Evolutionary conservation across 1,140 invertebrate genomes (phyloP).

Genomic region (Drosophila nigromelanica): DNA sequence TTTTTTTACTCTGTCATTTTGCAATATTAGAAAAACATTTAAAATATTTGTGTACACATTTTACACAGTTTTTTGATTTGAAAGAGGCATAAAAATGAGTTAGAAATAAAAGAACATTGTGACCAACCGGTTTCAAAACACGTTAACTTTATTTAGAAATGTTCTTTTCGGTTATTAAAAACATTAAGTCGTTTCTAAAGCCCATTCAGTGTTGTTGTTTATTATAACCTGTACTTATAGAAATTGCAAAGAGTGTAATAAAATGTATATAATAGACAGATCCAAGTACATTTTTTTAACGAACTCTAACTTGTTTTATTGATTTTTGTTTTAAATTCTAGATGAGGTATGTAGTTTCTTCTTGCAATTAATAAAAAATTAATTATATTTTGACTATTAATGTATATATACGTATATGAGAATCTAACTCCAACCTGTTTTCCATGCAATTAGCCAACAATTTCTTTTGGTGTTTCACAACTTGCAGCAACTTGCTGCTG

Average conservation of each 20-base stretch:
- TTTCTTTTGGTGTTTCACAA: conserved; percentile 1
- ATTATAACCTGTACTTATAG: no score
- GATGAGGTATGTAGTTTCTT: no score
- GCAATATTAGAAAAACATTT: background rate
- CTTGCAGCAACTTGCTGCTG: conserved; percentile 7
- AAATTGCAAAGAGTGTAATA: no score
- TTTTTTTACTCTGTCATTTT: no score
- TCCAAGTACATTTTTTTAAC: no score
- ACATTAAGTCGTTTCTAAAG: background rate
- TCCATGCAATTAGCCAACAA: conserved; percentile 6
- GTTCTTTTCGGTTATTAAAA: background rate
- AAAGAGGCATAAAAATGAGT: background rate
- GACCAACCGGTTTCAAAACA: conserved; percentile 9
- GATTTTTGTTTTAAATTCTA: no score
- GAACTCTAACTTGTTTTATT: no score
- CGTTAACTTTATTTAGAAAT: background rate
- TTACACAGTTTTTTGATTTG: background rate
- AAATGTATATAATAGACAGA: no score
- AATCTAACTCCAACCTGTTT: background rate
- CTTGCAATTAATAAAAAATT: no score
- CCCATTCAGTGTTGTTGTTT: background rate
- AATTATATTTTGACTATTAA: no score
- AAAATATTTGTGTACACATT: background rate
- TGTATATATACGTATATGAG: no score
- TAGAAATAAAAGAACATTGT: background rate